Conservation (phyloP, 1,140 invertebrate species). For the Nephila pilipes region DNA sequence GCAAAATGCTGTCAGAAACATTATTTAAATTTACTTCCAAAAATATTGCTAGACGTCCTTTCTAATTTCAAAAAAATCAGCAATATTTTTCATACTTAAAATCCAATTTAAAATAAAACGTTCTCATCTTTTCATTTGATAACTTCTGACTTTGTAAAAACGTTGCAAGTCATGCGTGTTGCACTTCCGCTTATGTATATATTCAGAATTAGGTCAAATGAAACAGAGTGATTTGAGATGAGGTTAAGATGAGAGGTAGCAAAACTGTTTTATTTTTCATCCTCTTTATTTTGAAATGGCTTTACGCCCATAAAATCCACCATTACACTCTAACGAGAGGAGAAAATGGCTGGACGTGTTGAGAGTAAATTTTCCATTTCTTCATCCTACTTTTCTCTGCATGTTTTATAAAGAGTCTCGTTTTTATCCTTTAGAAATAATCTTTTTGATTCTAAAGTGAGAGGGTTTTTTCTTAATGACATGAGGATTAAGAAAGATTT, state of each 20-base stretch:
- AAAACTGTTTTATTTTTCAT: slow-evolving; percentile 9
- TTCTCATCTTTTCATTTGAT: not conserved
- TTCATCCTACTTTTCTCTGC: not conserved
- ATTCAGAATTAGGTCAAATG: slow-evolving; percentile 43
- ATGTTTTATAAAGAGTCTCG: not conserved
- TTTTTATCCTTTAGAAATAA: not conserved
- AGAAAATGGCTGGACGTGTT: slow-evolving; percentile 55
- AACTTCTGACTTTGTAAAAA: not conserved
- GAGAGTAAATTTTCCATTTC: not conserved
- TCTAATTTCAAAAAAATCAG: not conserved
- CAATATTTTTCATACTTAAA: slow-evolving; percentile 9
- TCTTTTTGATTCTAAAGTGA: not conserved
- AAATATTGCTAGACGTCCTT: not conserved
- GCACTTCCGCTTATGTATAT: not conserved
- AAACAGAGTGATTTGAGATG: not conserved
- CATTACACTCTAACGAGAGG: slow-evolving; percentile 52
- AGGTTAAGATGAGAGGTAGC: slow-evolving; percentile 1
- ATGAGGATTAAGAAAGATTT: slow-evolving; percentile 47
- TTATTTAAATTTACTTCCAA: not conserved
- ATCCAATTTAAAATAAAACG: not conserved
- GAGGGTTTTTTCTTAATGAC: not conserved
- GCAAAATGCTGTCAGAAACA: not conserved
- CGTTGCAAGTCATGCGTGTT: not conserved
- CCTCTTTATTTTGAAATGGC: slow-evolving; percentile 44
- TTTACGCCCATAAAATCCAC: slow-evolving; percentile 60